Conservation (phyloP, 2,888 invertebrate species). For the Crioceris asparagi region DNA sequence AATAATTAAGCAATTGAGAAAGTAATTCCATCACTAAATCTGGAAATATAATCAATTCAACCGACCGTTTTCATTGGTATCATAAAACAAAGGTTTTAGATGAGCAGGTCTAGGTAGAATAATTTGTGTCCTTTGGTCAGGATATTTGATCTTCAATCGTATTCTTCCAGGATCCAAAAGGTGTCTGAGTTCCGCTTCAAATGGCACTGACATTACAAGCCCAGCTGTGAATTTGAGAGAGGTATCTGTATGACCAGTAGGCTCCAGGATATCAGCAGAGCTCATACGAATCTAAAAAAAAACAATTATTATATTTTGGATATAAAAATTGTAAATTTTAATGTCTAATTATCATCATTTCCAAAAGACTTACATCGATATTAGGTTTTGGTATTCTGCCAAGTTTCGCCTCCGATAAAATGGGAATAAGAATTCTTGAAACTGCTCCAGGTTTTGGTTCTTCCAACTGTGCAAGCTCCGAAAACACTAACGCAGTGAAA, state of each 20-base stretch:
- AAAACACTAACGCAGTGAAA: constrained; percentile 71
- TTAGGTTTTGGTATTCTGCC: constrained; percentile 58
- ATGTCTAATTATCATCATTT: too few species aligned
- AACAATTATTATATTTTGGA: neutral
- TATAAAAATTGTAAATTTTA: neutral
- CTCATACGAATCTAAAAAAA: constrained; percentile 60
- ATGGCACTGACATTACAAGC: constrained; percentile 72
- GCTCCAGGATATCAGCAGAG: constrained; percentile 72
- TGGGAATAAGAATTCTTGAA: constrained; percentile 64
- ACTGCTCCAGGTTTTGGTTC: constrained; percentile 81
- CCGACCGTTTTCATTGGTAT: constrained; percentile 37
- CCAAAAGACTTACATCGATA: constrained; percentile 41
- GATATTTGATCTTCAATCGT: constrained; percentile 79
- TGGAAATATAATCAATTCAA: neutral
- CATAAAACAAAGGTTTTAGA: constrained; percentile 54
- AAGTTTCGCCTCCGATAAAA: constrained; percentile 58
- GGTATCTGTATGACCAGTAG: constrained; percentile 66
- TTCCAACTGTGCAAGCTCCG: constrained; percentile 62
- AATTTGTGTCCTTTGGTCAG: constrained; percentile 81
- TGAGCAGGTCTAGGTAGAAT: constrained; percentile 70
- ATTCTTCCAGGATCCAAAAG: constrained; percentile 62
- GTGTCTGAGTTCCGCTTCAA: constrained; percentile 79
- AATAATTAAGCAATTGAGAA: neutral
- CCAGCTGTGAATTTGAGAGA: constrained; percentile 89
- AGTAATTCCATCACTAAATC: neutral